phyloP scores from a whole-genome alignment of 2,797 vertebrate genomes.

The Gallinago nigripennis region DNA sequence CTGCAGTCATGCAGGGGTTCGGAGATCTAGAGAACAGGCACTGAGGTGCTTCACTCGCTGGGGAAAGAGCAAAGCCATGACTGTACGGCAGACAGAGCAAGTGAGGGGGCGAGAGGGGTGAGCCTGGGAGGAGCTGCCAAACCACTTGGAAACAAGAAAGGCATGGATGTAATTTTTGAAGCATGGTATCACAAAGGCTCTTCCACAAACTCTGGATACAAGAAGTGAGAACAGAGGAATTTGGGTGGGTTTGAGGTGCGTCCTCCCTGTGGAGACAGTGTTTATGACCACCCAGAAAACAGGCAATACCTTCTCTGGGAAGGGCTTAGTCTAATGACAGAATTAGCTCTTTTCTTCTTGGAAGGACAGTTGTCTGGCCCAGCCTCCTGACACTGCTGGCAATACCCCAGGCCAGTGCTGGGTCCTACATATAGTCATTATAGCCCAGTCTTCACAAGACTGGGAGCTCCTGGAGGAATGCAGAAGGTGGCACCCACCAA shows the following conservation, averaged over 20 bases:
- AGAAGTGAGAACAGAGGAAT: conserved; percentile 1
- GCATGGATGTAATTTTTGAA: not conserved
- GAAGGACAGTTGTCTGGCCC: not conserved
- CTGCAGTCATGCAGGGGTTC: not conserved
- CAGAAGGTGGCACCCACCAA: not conserved
- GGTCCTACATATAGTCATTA: not conserved
- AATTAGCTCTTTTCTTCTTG: not conserved
- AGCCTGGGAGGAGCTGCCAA: conserved; percentile 6
- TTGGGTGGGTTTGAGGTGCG: not conserved
- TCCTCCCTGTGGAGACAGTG: not conserved
- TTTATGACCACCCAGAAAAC: not conserved
- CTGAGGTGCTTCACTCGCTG: conserved; percentile 43
- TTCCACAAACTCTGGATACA: not conserved
- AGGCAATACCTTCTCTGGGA: not conserved
- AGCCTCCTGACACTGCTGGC: not conserved
- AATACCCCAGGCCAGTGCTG: not conserved
- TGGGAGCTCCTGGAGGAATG: not conserved
- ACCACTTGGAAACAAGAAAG: conserved; percentile 30
- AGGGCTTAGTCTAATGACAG: not conserved
- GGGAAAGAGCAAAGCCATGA: conserved; percentile 35
- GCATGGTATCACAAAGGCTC: not conserved
- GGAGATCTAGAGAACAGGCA: not conserved
- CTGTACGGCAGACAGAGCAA: not conserved
- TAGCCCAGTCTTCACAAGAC: not conserved
- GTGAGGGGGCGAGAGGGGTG: not conserved